These are phyloP conservation scores for Pseudotriccus pelzelni DNA, from an alignment of 2,797 vertebrate genomes.

Conservation along the genomic window DNA sequence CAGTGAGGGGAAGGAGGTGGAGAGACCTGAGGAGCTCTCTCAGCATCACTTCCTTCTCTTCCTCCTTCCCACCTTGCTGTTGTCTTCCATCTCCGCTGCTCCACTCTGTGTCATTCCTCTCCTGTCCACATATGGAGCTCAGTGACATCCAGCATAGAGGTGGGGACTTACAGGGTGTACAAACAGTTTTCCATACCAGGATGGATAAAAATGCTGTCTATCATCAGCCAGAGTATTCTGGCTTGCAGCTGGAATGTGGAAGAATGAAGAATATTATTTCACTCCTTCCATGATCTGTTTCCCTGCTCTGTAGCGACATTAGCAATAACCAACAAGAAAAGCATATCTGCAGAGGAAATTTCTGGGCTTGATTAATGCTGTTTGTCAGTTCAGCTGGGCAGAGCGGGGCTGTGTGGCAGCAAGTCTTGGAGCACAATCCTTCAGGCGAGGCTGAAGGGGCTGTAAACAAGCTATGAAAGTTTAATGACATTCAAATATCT, in stretches of 20 bases:
- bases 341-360: constrained; percentile 31
- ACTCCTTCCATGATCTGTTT: background rate
- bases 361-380: constrained; percentile 23
- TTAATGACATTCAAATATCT: constrained; percentile 68
- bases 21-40: background rate
- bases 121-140: background rate
- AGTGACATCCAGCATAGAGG: background rate
- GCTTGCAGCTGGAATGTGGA: background rate
- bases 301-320: background rate
- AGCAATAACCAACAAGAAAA: background rate
- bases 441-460: constrained; percentile 32
- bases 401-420: background rate
- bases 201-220: background rate
- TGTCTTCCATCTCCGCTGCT: background rate
- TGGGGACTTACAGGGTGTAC: background rate
- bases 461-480: constrained; percentile 65
- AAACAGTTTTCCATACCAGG: background rate
- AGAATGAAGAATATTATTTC: background rate
- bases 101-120: background rate
- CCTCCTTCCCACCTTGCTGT: background rate
- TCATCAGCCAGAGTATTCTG: background rate
- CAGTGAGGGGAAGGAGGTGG: background rate
- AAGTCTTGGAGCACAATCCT: background rate
- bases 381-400: constrained; percentile 40
- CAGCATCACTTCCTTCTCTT: background rate